A percentile compares a stretch with the other conserved stretches of the same genome.
Conservation (phyloP, 2,888 invertebrate genomes). For the Ennomos quercinarius region DNA sequence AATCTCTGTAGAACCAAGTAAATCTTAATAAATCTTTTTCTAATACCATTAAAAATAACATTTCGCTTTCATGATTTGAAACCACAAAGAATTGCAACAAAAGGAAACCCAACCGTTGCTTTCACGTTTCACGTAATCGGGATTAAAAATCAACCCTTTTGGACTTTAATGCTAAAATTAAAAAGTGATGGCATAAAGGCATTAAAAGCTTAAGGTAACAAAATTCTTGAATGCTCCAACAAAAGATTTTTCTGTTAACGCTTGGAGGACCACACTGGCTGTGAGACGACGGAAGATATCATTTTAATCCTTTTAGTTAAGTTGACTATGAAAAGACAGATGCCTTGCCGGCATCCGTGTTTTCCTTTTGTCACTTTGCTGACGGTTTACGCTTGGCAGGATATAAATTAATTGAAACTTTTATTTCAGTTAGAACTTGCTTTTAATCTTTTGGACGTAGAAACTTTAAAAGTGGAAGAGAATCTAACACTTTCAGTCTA, state of each 20-base stretch:
- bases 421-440: constrained; percentile 43
- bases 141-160: constrained; percentile 80
- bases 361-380: constrained; percentile 73
- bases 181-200: constrained; percentile 82
- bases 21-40: constrained; percentile 43
- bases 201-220: constrained; percentile 84
- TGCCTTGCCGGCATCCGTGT: constrained; percentile 72
- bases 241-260: constrained; percentile 80
- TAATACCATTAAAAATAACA: constrained; percentile 49
- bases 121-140: constrained; percentile 72
- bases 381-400: constrained; percentile 61
- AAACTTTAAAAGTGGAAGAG: too few relatives aligned
- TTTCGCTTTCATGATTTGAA: constrained; percentile 55
- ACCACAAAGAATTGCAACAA: constrained; percentile 68
- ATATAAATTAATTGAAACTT: constrained; percentile 58
- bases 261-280: constrained; percentile 81
- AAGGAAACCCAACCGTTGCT: constrained; percentile 63
- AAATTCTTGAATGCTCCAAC: constrained; percentile 69
- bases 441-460: background rate
- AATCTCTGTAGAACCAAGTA: constrained; percentile 24
- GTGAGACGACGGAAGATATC: constrained; percentile 83
- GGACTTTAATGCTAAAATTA: constrained; percentile 75
- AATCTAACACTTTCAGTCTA: too few relatives aligned
- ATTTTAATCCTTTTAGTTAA: constrained; percentile 86
- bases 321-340: constrained; percentile 84